Base-by-base conservation (phyloP, 2,113 vertebrate species). In the Pristiophorus japonicus region DNA sequence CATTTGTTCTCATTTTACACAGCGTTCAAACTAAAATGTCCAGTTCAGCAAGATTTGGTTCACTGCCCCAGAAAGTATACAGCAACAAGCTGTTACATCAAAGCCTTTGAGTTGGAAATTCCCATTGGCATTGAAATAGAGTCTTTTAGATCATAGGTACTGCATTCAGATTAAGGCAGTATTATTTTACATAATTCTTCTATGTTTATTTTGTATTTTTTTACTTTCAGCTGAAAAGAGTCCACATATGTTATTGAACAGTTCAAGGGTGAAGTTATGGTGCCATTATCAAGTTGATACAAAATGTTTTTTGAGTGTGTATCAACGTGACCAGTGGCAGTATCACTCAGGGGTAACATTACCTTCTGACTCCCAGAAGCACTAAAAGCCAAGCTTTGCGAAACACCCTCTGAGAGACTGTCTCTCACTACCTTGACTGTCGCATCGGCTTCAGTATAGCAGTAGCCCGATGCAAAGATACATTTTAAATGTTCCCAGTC, bases 21-120 rank as follows among this genome's bases (percentile, higher is more conserved):
- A 22, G 59, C 18, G 34, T 94, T 94, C 92, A 94, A 94, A 70
- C 66, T 73, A 70, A 94, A 94, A 94, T 70, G 65, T 73, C 59
- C 24, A 45, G 42, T 67, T 94, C 42, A 70, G 93, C 45, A 94
- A 45, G 45, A 51, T 94, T 94, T 94, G 66, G 42, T 94, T 73
- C 42, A 92, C 34, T 92, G 34, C 88, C 59, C 59, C 10, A 92
- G 27, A 90, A 24, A 66, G n/a, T 93, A 93, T 22, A 66, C 24
- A 45, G 91, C 18, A 67, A 70, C 42, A 30, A 70, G 38, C 42
- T 16, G 24, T 27, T 51, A 94, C 93, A 94, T 94, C 93, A 94
- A 70, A 94, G 65, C 65, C 34, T 47, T 70, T 73, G 0, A 12
- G 6, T 70, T 94, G 93, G 93, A 94, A 94, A 94, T 94, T 94